Conservation (phyloP, 2,113 vertebrate genomes). For the Notothenia rossii region DNA sequence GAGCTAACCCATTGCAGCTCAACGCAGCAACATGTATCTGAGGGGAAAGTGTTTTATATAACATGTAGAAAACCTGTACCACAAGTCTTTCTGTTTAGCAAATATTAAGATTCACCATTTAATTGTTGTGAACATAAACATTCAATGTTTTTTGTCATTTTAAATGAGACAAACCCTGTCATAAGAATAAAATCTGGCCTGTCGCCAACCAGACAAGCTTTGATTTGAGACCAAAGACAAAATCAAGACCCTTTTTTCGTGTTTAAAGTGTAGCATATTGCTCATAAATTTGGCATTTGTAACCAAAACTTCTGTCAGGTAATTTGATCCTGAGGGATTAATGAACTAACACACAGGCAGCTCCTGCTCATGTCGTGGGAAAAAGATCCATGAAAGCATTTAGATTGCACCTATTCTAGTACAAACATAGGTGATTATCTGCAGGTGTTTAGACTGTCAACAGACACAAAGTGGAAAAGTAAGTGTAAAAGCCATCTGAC, state of each 20-base stretch:
- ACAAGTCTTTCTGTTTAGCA: conserved; percentile 26
- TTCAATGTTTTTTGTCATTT: neutral
- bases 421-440: conserved; percentile 3
- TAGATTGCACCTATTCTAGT: too few species aligned
- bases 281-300: neutral
- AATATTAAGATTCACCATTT: neutral
- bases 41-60: neutral
- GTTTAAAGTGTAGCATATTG: too few species aligned
- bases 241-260: too few species aligned
- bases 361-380: neutral
- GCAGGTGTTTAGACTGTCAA: conserved; percentile 27
- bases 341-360: neutral
- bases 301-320: too few species aligned
- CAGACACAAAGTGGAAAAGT: conserved; percentile 1
- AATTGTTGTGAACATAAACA: neutral
- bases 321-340: neutral
- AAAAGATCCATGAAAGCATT: conserved; percentile 5
- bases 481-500: conserved; percentile 20
- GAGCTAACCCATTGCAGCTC: conserved; percentile 23
- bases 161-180: neutral
- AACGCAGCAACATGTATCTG: neutral
- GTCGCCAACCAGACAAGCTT: neutral
- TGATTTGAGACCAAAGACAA: neutral
- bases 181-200: neutral
- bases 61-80: neutral